These are phyloP conservation scores for Automeris io DNA, from an alignment of 2,888 invertebrate species.

Conservation along the genomic window DNA sequence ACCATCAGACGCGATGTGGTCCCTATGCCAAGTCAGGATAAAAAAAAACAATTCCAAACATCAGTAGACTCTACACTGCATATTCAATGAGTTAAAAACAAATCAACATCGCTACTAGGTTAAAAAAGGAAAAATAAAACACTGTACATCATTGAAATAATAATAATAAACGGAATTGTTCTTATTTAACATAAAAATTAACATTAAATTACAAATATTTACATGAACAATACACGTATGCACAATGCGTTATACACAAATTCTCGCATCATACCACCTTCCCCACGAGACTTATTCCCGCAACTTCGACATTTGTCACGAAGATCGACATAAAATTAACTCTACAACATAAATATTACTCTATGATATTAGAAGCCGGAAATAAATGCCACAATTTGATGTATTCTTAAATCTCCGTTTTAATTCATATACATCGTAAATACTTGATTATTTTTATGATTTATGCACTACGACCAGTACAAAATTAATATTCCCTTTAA, in stretches of 20 bases:
- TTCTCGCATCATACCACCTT: not conserved
- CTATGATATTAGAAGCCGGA: not conserved
- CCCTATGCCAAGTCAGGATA: too few species aligned
- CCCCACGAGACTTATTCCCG: not conserved
- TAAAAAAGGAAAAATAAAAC: conserved; percentile 6
- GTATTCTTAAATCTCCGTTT: not conserved
- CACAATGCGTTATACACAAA: conserved; percentile 3
- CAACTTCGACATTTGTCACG: conserved; percentile 1
- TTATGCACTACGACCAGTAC: too few species aligned
- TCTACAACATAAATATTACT: not conserved
- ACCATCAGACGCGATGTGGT: too few species aligned
- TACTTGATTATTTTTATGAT: too few species aligned
- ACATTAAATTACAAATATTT: conserved; percentile 9
- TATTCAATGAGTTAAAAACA: too few species aligned
- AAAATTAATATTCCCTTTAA: too few species aligned
- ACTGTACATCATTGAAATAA: conserved; percentile 4
- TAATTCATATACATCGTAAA: too few species aligned
- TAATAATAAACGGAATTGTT: conserved; percentile 9
- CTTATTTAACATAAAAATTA: conserved; percentile 9
- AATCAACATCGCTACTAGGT: too few species aligned
- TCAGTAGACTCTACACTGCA: too few species aligned
- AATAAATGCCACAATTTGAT: not conserved
- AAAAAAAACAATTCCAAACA: too few species aligned
- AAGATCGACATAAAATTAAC: not conserved
- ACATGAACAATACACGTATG: conserved; percentile 6